Evolutionary conservation across 64 coral and sea anemone species (phyloP).

Genomic region (Pocillopora verrucosa): DNA sequence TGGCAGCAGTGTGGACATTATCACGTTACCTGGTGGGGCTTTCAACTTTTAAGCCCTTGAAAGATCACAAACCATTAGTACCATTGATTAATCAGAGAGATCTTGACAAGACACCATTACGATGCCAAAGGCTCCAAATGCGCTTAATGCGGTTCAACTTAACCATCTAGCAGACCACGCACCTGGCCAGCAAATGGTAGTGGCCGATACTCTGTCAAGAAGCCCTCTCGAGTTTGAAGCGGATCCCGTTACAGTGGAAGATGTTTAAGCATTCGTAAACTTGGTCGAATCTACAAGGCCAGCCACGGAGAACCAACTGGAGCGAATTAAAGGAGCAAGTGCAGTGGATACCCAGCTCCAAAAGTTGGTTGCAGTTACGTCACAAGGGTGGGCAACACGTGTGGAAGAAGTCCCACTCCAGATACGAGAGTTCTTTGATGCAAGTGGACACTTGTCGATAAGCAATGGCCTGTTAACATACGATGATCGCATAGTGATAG

Average conservation of each 20-base stretch:
- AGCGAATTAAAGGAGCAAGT: constrained; percentile 29
- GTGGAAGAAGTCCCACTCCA: background rate
- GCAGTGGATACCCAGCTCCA: too few species aligned
- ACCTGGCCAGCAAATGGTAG: constrained; percentile 33
- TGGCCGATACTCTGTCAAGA: constrained; percentile 50
- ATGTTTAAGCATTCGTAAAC: constrained; percentile 16
- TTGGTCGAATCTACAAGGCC: constrained; percentile 15
- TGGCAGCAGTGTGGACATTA: constrained; percentile 41
- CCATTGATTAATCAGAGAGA: constrained; percentile 34
- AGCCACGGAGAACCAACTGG: constrained; percentile 22
- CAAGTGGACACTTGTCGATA: constrained; percentile 32
- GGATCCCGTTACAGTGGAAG: background rate
- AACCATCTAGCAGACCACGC: background rate
- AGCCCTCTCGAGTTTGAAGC: background rate
- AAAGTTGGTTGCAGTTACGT: too few species aligned
- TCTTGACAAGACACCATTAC: background rate
- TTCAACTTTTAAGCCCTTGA: constrained; percentile 9
- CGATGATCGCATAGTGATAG: constrained; percentile 18
- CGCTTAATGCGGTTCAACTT: constrained; percentile 14
- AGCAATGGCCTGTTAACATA: constrained; percentile 41
- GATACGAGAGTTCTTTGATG: constrained; percentile 15
- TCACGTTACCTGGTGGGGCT: constrained; percentile 36
- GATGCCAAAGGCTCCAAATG: constrained; percentile 30
- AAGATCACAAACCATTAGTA: constrained; percentile 53
- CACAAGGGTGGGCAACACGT: too few species aligned